phyloP scores from a whole-genome alignment of 2,797 vertebrate genomes.

The Notolepis coatsorum region DNA sequence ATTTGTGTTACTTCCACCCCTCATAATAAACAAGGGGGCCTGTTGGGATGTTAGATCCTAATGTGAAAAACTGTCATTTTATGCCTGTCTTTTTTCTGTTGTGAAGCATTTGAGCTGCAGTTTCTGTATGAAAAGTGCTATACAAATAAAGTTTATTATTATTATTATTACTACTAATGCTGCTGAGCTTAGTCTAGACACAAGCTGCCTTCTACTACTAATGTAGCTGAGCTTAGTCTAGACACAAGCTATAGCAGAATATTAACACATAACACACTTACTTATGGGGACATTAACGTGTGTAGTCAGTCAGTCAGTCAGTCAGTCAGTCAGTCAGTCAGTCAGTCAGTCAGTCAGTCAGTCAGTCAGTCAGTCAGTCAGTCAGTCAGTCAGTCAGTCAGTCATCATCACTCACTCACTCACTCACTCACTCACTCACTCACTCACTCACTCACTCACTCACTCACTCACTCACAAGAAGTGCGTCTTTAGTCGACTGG shows the following conservation, averaged over 20 bases:
- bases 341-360: not conserved
- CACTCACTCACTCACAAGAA: not conserved
- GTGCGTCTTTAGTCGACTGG: no score
- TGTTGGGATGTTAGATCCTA: no score
- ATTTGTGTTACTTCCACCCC: no score
- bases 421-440: not conserved
- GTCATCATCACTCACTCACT: not conserved
- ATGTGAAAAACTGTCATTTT: no score
- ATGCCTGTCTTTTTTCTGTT: no score
- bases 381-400: constrained; percentile 17
- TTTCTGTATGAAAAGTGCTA: no score
- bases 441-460: not conserved
- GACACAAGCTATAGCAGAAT: not conserved
- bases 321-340: constrained; percentile 13
- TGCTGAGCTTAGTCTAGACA: no score
- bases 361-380: constrained; percentile 15
- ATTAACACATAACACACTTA: not conserved
- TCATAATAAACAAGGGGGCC: no score
- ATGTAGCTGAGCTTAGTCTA: not conserved
- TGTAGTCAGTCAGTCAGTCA: constrained; percentile 1
- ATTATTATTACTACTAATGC: no score
- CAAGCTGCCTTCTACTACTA: no score
- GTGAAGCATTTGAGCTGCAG: no score
- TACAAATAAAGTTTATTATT: no score
- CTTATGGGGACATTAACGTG: not conserved